These are phyloP conservation scores for Burhinus bistriatus DNA, from an alignment of 2,113 vertebrate species.

Conservation along the genomic window DNA sequence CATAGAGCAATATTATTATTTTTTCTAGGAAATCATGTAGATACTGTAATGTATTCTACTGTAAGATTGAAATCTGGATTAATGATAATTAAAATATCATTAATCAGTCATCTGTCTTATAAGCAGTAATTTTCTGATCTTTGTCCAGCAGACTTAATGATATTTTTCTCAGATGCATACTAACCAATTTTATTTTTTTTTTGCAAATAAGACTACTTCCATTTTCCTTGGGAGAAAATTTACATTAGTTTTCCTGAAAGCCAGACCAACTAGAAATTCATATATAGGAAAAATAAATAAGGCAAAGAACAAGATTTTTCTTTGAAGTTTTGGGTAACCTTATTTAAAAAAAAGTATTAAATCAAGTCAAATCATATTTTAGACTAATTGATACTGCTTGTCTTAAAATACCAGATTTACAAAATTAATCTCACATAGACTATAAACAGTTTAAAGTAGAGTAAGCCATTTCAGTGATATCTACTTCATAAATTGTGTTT, in stretches of 20 bases:
- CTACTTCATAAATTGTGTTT: neutral
- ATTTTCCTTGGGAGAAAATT: neutral
- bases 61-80: neutral
- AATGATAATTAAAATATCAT: neutral
- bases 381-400: neutral
- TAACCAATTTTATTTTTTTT: neutral
- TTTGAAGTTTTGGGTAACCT: neutral
- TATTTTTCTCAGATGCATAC: neutral
- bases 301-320: neutral
- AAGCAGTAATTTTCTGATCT: neutral
- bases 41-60: neutral
- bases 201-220: neutral
- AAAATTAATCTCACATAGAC: neutral
- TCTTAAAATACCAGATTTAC: neutral
- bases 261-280: neutral
- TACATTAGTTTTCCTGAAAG: neutral
- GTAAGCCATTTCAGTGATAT: neutral
- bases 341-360: neutral
- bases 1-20: rapidly evolving
- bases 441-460: neutral
- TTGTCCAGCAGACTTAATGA: neutral
- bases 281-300: neutral
- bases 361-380: neutral
- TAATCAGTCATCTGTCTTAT: neutral
- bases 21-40: neutral